Percentiles rank a stretch among this genome's conserved stretches.
Conservation (phyloP, 2,888 invertebrate species). For the Hirtodrosophila trivittata region DNA sequence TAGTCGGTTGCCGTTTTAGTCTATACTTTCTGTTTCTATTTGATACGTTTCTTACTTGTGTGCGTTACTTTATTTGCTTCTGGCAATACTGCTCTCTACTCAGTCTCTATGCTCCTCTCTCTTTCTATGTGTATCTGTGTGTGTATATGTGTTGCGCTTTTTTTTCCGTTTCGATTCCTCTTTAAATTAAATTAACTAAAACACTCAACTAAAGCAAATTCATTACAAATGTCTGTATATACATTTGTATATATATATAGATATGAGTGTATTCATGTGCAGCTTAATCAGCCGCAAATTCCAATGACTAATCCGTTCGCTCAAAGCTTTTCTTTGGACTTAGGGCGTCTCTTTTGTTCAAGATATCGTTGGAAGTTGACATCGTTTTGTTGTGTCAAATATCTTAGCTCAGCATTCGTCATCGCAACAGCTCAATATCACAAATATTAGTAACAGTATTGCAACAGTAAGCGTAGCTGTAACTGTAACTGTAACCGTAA, state of each 20-base stretch:
- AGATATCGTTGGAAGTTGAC: constrained; percentile 1
- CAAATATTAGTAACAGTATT: constrained; percentile 8
- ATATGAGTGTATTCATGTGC: neutral
- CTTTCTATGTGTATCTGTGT: neutral
- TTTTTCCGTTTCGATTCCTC: constrained; percentile 35
- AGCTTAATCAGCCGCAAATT: constrained; percentile 20
- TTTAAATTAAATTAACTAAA: constrained; percentile 65
- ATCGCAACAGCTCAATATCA: constrained; percentile 12
- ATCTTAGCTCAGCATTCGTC: constrained; percentile 30
- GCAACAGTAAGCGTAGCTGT: too few species aligned
- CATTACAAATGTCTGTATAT: constrained; percentile 10
- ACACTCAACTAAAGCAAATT: constrained; percentile 26
- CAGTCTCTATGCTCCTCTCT: constrained; percentile 1
- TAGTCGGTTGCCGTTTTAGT: neutral
- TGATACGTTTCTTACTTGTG: constrained; percentile 16
- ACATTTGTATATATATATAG: neutral
- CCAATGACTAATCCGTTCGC: constrained; percentile 40
- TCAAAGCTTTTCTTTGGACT: constrained; percentile 1
- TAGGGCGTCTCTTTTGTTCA: constrained; percentile 6
- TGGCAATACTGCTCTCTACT: constrained; percentile 1
- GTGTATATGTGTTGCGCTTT: constrained; percentile 25
- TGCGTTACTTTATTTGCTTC: constrained; percentile 4
- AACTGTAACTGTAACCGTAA: too few species aligned
- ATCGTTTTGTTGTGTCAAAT: constrained; percentile 3
- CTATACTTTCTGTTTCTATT: neutral